Evolutionary conservation across 2,113 vertebrate genomes (phyloP).

Genomic region (Mungos mungo): DNA sequence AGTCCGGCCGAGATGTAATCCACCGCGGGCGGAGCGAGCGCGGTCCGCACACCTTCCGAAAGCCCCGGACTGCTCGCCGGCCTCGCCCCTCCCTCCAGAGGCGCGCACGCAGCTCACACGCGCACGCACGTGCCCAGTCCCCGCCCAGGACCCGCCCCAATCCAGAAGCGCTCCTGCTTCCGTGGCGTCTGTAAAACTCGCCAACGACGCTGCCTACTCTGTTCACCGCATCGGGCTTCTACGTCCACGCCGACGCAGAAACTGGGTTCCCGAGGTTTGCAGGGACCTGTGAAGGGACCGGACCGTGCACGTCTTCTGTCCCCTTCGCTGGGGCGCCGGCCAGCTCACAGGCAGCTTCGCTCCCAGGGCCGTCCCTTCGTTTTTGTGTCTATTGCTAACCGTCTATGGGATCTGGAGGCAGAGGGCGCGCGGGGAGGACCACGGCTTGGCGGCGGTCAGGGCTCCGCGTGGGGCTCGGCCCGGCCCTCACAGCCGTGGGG

Average conservation of each 20-base stretch:
- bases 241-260: not conserved
- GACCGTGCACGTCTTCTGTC: rapidly evolving
- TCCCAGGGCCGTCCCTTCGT: not conserved
- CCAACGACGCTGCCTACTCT: rapidly evolving
- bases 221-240: rapidly evolving
- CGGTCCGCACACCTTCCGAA: rapidly evolving
- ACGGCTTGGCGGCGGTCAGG: too few species aligned
- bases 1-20: not conserved
- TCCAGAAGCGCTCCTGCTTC: too few species aligned
- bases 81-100: not conserved
- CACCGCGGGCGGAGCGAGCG: not conserved
- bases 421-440: rapidly evolving
- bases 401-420: rapidly evolving
- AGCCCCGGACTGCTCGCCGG: rapidly evolving
- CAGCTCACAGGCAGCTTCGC: rapidly evolving
- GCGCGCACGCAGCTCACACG: rapidly evolving
- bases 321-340: rapidly evolving
- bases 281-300: rapidly evolving
- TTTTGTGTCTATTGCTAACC: rapidly evolving
- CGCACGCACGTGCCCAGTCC: rapidly evolving
- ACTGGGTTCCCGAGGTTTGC: not conserved
- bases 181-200: too few species aligned
- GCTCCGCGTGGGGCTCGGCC: not conserved
- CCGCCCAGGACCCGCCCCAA: not conserved
- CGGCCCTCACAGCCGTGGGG: rapidly evolving